Base-by-base conservation (phyloP, 2,888 invertebrate species). In the Agrilus mali region DNA sequence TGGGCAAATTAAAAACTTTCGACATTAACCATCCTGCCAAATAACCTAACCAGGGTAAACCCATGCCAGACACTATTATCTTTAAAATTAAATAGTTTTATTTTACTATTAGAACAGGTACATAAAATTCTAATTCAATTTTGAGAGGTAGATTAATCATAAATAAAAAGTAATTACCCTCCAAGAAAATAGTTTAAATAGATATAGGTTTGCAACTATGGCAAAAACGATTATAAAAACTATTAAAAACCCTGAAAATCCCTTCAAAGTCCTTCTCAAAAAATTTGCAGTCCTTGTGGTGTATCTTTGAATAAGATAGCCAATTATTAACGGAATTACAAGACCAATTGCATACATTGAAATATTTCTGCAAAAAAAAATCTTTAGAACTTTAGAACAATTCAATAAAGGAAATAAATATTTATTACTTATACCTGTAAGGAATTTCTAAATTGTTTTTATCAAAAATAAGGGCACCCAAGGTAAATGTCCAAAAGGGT, bases 401-500 rank as follows among this genome's bases (percentile, higher is more conserved):
- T 10, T 27, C 5, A 27, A 20, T 20, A 20, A 20, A 7, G 27
- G 22, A 5, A 27, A 10, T 4, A 27, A 27, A 27, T 3, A 1
- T 10, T 3, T 27, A 10, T 27, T 27, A n/a, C n/a, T n/a, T n/a
- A 10, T 27, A 81, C 0, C 58, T 50, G 61, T 90, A 93, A 0
- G 94, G 94, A 6, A 93, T 82, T 40, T 67, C 69, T 34, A 93
- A 72, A 41, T 79, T 70, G 0, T 80, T 84, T 40, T 80, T 73
- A 4, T 74, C 68, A 64, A 90, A 88, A 41, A 56, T 52, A 15
- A 55, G 46, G 55, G 74, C 75, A 0, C 94, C 94, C 35, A 94
- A 71, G 0, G 90, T 88, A 61, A 92, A 88, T 6, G 92, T 70
- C 94, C 94, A 95, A 2, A 87, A 60, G 0, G 94, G 94, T 77